Evolutionary conservation across 1,140 invertebrate species (phyloP), one percentile per base, ranked within the genome.

Genomic region (Nomia melanderi): DNA sequence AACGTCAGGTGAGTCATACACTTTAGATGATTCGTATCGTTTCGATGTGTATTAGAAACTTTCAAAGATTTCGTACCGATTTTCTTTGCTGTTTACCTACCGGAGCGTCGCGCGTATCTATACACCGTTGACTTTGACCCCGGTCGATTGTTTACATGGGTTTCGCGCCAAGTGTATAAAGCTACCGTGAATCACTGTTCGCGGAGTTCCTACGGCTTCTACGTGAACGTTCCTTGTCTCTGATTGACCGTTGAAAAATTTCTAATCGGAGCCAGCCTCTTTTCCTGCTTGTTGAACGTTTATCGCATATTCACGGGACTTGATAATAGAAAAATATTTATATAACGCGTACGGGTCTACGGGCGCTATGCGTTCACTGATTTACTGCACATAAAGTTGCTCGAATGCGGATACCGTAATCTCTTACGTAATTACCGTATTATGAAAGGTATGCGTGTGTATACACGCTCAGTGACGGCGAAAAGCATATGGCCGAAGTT

Each of bases 1-100:
- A 88, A 67, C 76, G 81, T 90, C 63, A 90, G 91, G 90, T 91
- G 66, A 89, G 85, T 72, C 14, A 4, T 17, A n/a, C n/a, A n/a
- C n/a, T n/a, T n/a, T n/a, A n/a, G n/a, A n/a, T n/a, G n/a, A n/a
- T n/a, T n/a, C n/a, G n/a, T n/a, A n/a, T n/a, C 20, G 17, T 20
- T 2, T 44, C 41, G 12, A 17, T 17, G 41, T 14, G 41, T 7
- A 2, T 39, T 11, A 11, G 8, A 39, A 7, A 39, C 6, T 39
- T 39, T 39, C n/a, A n/a, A n/a, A n/a, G n/a, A n/a, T n/a, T n/a
- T n/a, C n/a, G n/a, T n/a, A n/a, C n/a, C 44, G 20, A 2, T 25
- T 41, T 60, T 20, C 20, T 17, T 5, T 60, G 31, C 5, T 4
- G 12, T 56, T 64, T 69, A 36, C 31, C 7, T 8, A 2, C 4